Evolutionary conservation across 2,888 invertebrate genomes (phyloP).

Genomic region (Rhogogaster chlorosoma): DNA sequence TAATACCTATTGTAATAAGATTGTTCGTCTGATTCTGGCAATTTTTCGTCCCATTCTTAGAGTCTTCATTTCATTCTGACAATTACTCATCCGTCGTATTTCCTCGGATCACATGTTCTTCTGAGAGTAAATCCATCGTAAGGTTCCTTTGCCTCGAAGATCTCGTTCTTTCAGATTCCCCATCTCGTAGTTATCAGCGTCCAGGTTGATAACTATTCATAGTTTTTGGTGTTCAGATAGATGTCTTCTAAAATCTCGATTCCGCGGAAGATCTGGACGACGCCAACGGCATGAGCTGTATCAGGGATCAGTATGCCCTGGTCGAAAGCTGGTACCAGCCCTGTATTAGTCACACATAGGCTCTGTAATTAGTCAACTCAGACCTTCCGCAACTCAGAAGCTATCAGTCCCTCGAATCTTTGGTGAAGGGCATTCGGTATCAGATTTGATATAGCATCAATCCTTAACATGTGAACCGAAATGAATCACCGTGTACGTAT

Average conservation of each 20-base stretch:
- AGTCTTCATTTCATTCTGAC: too few species aligned
- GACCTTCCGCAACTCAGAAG: not conserved
- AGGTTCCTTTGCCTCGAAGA: not conserved
- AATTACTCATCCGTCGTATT: not conserved
- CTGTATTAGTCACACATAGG: not conserved
- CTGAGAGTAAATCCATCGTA: not conserved
- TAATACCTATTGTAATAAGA: too few species aligned
- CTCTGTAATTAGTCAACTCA: not conserved
- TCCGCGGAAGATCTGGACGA: not conserved
- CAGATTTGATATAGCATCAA: not conserved
- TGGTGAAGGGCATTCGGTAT: not conserved
- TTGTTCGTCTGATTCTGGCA: too few species aligned
- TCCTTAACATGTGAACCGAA: not conserved
- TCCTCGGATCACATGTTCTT: not conserved
- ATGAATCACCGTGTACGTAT: not conserved
- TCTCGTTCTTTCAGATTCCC: not conserved
- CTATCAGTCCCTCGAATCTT: not conserved
- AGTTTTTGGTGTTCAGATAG: not conserved
- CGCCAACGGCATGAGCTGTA: not conserved
- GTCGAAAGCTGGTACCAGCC: not conserved
- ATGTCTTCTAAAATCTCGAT: not conserved
- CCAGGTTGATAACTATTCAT: not conserved
- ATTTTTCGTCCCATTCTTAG: too few species aligned
- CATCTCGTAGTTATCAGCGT: not conserved
- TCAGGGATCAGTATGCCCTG: not conserved